phyloP scores from a whole-genome alignment of 2,113 vertebrate species.

The Sylvia atricapilla region DNA sequence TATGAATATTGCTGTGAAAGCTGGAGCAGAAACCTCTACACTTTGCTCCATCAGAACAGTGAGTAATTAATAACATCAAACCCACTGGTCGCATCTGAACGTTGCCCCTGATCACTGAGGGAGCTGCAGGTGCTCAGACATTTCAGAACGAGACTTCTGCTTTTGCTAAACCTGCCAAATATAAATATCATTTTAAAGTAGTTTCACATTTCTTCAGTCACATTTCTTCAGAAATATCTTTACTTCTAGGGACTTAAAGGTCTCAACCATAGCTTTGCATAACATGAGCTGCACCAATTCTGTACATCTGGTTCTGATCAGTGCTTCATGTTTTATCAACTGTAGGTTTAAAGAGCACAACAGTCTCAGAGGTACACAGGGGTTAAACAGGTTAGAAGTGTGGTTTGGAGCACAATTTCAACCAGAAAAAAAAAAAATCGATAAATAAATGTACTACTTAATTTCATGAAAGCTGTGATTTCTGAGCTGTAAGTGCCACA shows the following conservation, averaged over 20 bases:
- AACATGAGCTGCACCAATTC: neutral
- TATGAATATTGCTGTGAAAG: neutral
- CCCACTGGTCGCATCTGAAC: fast-evolving
- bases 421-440: neutral
- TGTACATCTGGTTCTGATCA: fast-evolving
- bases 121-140: neutral
- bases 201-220: neutral
- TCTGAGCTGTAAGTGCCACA: neutral
- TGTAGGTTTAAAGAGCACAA: neutral
- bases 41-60: neutral
- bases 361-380: neutral
- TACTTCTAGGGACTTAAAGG: neutral
- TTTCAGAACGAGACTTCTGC: neutral
- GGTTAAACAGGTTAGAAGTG: neutral
- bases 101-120: neutral
- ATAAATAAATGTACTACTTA: neutral
- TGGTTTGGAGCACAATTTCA: neutral
- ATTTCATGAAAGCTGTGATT: neutral
- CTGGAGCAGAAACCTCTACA: neutral
- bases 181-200: neutral
- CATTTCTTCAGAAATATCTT: neutral
- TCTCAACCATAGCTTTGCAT: neutral
- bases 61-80: neutral
- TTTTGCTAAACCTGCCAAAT: neutral
- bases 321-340: neutral